phyloP scores from a whole-genome alignment of 1,140 invertebrate genomes.

The Patella vulgata region DNA sequence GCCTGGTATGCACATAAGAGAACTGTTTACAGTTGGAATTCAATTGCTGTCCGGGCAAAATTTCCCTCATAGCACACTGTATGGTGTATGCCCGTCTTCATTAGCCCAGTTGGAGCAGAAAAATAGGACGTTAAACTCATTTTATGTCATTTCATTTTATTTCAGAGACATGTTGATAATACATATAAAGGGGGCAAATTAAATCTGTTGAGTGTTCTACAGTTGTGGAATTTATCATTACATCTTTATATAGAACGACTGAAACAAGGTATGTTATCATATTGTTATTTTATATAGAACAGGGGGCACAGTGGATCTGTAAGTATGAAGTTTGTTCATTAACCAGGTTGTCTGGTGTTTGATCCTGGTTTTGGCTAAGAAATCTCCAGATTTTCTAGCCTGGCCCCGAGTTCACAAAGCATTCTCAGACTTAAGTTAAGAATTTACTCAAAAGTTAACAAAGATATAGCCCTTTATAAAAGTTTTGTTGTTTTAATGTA shows the following conservation, averaged over 20 bases:
- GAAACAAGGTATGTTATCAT: constrained; percentile 38
- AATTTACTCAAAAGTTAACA: no score
- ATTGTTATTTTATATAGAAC: neutral
- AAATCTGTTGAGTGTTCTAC: constrained; percentile 53
- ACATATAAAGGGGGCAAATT: constrained; percentile 54
- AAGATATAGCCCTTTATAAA: no score
- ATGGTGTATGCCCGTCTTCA: no score
- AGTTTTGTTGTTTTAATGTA: no score
- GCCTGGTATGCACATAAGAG: no score
- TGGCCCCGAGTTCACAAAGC: no score
- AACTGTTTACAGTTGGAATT: no score
- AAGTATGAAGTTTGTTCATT: neutral
- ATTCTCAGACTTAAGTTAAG: no score
- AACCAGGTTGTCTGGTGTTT: neutral
- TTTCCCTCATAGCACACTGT: no score
- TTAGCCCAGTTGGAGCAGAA: no score
- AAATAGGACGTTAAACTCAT: no score
- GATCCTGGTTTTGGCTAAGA: neutral
- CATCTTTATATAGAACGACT: constrained; percentile 52
- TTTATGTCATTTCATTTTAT: constrained; percentile 31
- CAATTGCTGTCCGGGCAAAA: no score
- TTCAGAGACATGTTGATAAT: constrained; percentile 58
- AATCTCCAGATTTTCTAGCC: neutral
- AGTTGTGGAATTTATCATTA: constrained; percentile 57
- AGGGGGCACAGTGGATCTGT: neutral